Base-by-base conservation (phyloP, 2,888 invertebrate species). In the Meiosimyza platycephala region DNA sequence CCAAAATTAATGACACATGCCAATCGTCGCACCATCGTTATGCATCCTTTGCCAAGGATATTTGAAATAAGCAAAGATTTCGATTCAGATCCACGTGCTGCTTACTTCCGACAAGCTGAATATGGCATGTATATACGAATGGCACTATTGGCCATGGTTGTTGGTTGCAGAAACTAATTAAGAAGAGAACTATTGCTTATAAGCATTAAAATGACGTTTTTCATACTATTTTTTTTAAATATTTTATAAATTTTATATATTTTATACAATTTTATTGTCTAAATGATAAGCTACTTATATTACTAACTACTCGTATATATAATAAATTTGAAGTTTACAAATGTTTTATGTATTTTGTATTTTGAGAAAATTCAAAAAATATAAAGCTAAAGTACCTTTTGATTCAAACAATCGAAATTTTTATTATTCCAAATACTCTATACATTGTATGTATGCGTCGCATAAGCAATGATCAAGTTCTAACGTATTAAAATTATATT, bases 41-140 rank as follows among this genome's bases (percentile, higher is more conserved):
- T 99, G 93, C 99, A 99, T 88, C 99, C 99, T 0, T 88, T 99
- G 76, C 99, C 99, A 0, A 90, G 99, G 59, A 92, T 97, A 1
- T 93, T 94, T 83, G 99, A 99, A 89, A 98, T 99, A 79, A 96
- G 96, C 79, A 90, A 94, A 0, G 96, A 97, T 79, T 95, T 99
- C 80, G 99, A 99, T 88, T 93, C 93, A 0, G 99, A 99, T 88
- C 96, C 97, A 0, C 90, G 99, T 66, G 99, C 99, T 0, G 99
- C 98, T 0, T 99, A 99, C 88, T 99, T 99, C 90, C 90, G 99
- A 22, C 99, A 99, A 88, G 98, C 97, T 0, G 97, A 98, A 86
- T 95, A 96, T 84, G 99, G 99, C 76, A 95, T 99, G 93, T 99
- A 96, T 84, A 96, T 99, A 18, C 91, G 99, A 68, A 99, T 99